These are phyloP conservation scores for Oopsacas minuta DNA, from an alignment of 37 sponge, comb jelly and placozoan species.

Conservation along the genomic window DNA sequence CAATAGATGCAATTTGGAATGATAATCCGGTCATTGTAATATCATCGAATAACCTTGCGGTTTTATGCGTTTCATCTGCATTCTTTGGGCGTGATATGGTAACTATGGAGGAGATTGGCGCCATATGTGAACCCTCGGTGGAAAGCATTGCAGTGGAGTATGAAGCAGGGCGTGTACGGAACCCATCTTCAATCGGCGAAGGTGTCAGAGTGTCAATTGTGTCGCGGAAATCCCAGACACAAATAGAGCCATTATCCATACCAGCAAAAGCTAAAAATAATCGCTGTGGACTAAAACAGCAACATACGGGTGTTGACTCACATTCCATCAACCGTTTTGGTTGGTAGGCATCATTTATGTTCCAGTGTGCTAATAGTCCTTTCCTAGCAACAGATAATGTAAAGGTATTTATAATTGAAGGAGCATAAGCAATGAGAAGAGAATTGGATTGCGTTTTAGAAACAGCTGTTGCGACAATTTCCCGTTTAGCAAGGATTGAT, in stretches of 20 bases:
- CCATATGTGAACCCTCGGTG: neutral
- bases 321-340: slow-evolving; percentile 18
- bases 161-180: neutral
- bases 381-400: neutral
- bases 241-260: neutral
- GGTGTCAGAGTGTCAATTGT: neutral
- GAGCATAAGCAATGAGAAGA: neutral
- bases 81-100: neutral
- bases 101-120: neutral
- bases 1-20: neutral
- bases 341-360: neutral
- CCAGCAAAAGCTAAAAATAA: neutral
- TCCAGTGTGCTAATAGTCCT: neutral
- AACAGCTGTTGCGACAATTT: neutral
- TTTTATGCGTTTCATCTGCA: neutral
- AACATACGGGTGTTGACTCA: neutral
- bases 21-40: neutral
- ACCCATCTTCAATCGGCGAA: neutral
- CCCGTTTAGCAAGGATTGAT: neutral
- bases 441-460: neutral
- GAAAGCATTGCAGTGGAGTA: neutral
- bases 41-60: neutral
- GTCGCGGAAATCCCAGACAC: slow-evolving; percentile 11
- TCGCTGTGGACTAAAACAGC: neutral
- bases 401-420: neutral